phyloP scores from a whole-genome alignment of 2,113 vertebrate species.

The Quiscalus mexicanus region DNA sequence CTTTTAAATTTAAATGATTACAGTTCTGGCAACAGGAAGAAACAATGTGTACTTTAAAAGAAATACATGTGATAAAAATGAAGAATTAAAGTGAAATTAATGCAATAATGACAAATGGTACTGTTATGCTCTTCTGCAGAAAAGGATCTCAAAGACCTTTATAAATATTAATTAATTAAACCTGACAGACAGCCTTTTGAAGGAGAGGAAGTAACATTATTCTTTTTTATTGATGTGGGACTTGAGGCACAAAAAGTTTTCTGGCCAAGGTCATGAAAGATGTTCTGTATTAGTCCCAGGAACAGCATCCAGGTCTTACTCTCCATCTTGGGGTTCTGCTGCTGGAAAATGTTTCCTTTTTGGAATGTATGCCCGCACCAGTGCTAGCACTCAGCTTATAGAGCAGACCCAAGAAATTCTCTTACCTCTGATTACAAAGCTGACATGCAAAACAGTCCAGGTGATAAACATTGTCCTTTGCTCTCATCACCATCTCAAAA shows the following conservation, averaged over 20 bases:
- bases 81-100: conserved; percentile 45
- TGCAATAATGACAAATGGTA: conserved; percentile 39
- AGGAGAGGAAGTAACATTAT: conserved; percentile 42
- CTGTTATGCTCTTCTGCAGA: not conserved
- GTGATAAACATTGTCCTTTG: conserved; percentile 99
- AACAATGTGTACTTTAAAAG: conserved; percentile 25
- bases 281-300: not conserved
- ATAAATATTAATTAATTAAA: conserved; percentile 59
- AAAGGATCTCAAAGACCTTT: conserved; percentile 27
- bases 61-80: conserved; percentile 34
- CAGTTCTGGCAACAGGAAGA: conserved; percentile 23
- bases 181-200: conserved; percentile 49
- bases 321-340: not conserved
- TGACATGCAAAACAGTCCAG: conserved; percentile 99
- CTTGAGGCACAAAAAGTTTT: conserved; percentile 36
- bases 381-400: not conserved
- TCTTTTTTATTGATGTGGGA: conserved; percentile 28
- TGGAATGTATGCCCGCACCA: not conserved
- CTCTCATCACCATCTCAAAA: conserved; percentile 99
- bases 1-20: conserved; percentile 10
- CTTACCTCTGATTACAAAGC: conserved; percentile 98
- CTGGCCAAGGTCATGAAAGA: conserved; percentile 20
- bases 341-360: not conserved
- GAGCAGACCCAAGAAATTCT: not conserved
- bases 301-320: not conserved